phyloP scores from a whole-genome alignment of 2,888 invertebrate species.

The Drosophila mettleri region DNA sequence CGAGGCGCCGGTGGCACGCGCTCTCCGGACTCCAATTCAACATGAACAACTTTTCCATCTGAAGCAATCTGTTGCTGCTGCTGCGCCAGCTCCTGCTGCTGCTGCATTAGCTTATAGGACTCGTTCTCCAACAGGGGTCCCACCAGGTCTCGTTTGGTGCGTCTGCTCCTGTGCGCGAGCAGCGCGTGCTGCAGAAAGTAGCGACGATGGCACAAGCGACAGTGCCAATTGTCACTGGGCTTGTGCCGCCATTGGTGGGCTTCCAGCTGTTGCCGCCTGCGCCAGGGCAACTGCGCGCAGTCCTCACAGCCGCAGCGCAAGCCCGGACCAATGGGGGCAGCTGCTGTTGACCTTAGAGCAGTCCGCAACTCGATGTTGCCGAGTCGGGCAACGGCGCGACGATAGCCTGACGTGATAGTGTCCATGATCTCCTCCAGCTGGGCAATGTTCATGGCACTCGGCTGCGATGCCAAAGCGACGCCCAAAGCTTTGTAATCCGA shows the following conservation, averaged over 20 bases:
- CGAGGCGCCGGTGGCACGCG: background rate
- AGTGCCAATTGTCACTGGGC: slow-evolving; percentile 42
- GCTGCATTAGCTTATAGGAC: slow-evolving; percentile 19
- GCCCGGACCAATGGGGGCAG: slow-evolving; percentile 2
- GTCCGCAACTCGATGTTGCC: background rate
- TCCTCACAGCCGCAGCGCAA: slow-evolving; percentile 37
- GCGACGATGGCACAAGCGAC: slow-evolving; percentile 41
- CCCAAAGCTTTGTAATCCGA: slow-evolving; percentile 29
- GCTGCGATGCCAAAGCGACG: background rate
- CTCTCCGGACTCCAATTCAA: background rate
- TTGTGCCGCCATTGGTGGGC: slow-evolving; percentile 37
- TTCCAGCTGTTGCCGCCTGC: slow-evolving; percentile 26
- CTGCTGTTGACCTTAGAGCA: slow-evolving; percentile 28
- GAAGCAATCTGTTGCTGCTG: too few relatives aligned
- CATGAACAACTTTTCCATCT: slow-evolving; percentile 20
- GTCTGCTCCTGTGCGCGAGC: slow-evolving; percentile 30
- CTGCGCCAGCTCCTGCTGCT: slow-evolving; percentile 8
- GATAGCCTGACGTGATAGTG: slow-evolving; percentile 46
- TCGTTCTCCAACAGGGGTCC: slow-evolving; percentile 16
- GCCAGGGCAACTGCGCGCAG: slow-evolving; percentile 42
- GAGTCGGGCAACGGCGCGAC: slow-evolving; percentile 29
- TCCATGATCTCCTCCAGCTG: slow-evolving; percentile 34
- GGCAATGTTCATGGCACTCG: background rate
- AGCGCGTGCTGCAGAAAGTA: slow-evolving; percentile 44
- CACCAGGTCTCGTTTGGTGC: background rate